These are phyloP conservation scores for Ostrea denselamellosa DNA, from an alignment of 1,140 invertebrate species.

Conservation along the genomic window DNA sequence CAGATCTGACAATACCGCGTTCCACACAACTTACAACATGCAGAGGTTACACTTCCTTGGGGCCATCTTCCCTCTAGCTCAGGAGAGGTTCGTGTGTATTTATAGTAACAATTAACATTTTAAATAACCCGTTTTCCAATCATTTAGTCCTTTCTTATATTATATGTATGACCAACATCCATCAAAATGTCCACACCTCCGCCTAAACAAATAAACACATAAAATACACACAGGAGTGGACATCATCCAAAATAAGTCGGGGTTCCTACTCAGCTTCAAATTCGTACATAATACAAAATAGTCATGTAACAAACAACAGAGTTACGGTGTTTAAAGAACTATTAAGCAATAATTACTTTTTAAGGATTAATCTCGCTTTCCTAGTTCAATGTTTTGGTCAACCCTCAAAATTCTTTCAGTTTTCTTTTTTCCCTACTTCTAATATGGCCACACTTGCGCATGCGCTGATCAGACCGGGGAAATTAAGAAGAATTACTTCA, in stretches of 20 bases:
- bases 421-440: slow-evolving; percentile 37
- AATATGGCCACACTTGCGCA: slow-evolving; percentile 30
- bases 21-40: background rate
- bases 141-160: background rate
- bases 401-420: slow-evolving; percentile 31
- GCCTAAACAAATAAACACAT: slow-evolving; percentile 33
- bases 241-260: background rate
- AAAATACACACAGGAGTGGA: slow-evolving; percentile 39
- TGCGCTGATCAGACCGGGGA: slow-evolving; percentile 16
- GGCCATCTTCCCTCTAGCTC: slow-evolving; percentile 19
- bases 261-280: background rate
- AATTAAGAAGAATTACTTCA: background rate
- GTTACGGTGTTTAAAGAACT: background rate
- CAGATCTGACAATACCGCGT: background rate
- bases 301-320: background rate
- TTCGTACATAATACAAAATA: background rate
- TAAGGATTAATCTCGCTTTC: background rate
- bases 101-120: slow-evolving; percentile 27
- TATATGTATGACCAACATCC: background rate
- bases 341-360: slow-evolving; percentile 5
- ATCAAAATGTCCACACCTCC: slow-evolving; percentile 6
- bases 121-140: background rate
- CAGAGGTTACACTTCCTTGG: slow-evolving; percentile 31
- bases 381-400: slow-evolving; percentile 14
- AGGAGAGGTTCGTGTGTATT: slow-evolving; percentile 27